Evolutionary conservation across 2,113 vertebrate species (phyloP).

Genomic region (Chroicocephalus ridibundus): DNA sequence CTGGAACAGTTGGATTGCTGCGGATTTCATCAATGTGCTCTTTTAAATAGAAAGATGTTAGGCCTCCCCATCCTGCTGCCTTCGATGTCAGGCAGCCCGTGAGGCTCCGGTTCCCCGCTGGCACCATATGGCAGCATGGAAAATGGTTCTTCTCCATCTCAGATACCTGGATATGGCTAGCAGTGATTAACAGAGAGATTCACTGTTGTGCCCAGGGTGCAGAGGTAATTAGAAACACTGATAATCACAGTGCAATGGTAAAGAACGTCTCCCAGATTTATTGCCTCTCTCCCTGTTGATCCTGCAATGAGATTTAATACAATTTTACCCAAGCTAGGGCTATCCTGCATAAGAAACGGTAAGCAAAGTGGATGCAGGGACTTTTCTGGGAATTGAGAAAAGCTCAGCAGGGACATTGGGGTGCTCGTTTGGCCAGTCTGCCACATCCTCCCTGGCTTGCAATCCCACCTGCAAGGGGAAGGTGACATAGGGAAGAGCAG

Average conservation of each 20-base stretch:
- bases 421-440: not conserved
- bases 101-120: not conserved
- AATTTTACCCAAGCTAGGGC: not conserved
- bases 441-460: rapidly evolving
- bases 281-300: not conserved
- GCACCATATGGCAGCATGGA: not conserved
- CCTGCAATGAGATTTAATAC: not conserved
- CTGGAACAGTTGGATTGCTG: not conserved
- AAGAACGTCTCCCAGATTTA: not conserved
- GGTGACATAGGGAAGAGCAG: not conserved
- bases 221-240: slow-evolving; percentile 12
- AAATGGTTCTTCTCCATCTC: not conserved
- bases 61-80: not conserved
- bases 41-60: not conserved
- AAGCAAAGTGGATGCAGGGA: not conserved
- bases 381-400: not conserved
- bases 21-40: not conserved
- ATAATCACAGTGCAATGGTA: not conserved
- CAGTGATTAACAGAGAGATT: not conserved
- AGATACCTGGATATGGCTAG: not conserved
- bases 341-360: not conserved
- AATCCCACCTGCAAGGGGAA: not conserved
- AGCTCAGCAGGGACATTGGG: not conserved
- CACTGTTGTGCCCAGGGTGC: not conserved
- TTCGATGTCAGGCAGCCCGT: not conserved